A percentile compares a stretch with the other conserved stretches of the same genome.
Evolutionary conservation across 2,888 invertebrate genomes (phyloP).

Genomic region (Cantharis nigra): DNA sequence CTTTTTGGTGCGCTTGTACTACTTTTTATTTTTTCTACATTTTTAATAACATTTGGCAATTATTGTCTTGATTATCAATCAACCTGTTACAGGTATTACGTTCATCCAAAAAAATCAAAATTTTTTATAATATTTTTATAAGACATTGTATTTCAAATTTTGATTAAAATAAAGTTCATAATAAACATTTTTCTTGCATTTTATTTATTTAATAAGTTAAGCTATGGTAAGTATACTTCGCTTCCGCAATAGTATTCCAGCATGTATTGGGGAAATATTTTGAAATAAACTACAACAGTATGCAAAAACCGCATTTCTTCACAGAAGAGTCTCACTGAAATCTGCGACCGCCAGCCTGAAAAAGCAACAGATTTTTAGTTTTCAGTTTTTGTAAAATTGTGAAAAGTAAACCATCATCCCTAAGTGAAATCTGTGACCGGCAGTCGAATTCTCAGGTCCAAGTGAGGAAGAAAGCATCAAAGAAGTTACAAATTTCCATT

Average conservation of each 20-base stretch:
- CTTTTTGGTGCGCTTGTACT: conserved; percentile 13
- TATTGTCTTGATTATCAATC: not conserved
- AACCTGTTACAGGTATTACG: not conserved
- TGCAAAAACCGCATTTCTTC: too few species aligned
- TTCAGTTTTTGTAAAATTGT: too few species aligned
- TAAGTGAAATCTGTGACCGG: too few species aligned
- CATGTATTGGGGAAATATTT: too few species aligned
- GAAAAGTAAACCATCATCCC: too few species aligned
- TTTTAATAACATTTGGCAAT: not conserved
- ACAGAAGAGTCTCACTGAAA: too few species aligned
- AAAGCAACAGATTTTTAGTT: too few species aligned
- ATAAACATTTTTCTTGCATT: not conserved
- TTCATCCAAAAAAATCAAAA: not conserved
- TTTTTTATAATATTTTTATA: not conserved
- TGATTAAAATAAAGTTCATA: not conserved
- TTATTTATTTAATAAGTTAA: not conserved
- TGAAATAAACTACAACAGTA: too few species aligned
- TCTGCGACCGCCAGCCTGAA: too few species aligned
- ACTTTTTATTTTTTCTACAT: not conserved
- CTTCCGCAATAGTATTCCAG: not conserved
- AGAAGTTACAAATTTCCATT: too few species aligned
- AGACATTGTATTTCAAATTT: not conserved
- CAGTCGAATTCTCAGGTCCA: too few species aligned
- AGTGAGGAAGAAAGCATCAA: too few species aligned
- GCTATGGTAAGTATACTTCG: not conserved